Base-by-base conservation (phyloP, 2,797 vertebrate genomes). In the Orientallactaga sibirica region DNA sequence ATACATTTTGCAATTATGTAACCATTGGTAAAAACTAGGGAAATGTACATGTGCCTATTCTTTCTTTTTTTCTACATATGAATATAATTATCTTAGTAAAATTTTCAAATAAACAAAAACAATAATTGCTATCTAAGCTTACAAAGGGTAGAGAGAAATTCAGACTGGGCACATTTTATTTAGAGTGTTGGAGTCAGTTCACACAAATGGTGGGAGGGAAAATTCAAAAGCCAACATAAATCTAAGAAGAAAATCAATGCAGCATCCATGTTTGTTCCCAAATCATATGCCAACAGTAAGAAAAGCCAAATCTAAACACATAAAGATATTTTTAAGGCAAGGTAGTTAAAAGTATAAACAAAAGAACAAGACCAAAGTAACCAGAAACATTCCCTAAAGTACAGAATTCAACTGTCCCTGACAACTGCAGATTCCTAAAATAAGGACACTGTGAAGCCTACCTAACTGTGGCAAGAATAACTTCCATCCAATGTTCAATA, bases 301-400 rank as follows among this genome's bases (percentile, higher is more conserved):
- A 75, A 88, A 93, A 81, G 64, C 48, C 75, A 92, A 88, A 88
- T 41, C n/a, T 70, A 92, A 94, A 90, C 10, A 90, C 16, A 82
- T 3, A 55, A 0, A 55, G 2, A n/a, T 61, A 64, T 0, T 52
- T 61, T 0, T 9, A 68, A 33, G 27, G 37, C 20, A 83, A 86
- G 11, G 61, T 41, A 61, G 25, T 74, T 74, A 74, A 78, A 11
- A 75, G 20, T 79, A 33, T n/a, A 86, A 58, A 61, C 3, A 79
- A 68, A 58, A 91, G 29, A 80, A n/a, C 37, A 90, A 80, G 62
- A 75, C 22, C 84, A 52, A n/a, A 81, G 7, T 8, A 61, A 78
- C 12, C 20, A 92, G 70, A 82, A 82, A 88, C 22, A 94, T 10
- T 70, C 19, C 5, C 52, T 68, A 80, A 82, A 89, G 48, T 81